Conservation (phyloP, 2,113 vertebrate species). For the Parus major region DNA sequence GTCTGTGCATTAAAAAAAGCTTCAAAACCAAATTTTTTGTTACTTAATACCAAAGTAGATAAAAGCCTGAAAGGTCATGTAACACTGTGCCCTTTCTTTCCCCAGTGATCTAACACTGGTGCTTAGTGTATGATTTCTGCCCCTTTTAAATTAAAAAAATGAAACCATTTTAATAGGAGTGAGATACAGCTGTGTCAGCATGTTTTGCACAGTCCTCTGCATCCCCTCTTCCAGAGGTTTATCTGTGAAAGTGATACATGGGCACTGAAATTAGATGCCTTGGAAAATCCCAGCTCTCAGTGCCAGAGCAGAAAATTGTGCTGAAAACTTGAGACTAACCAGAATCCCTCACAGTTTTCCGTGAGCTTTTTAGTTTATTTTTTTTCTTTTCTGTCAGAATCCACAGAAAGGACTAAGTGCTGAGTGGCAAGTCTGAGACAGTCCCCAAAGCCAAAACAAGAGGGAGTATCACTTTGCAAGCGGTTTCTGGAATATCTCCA, state of each 20-base stretch:
- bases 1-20: background rate
- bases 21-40: background rate
- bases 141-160: background rate
- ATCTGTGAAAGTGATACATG: background rate
- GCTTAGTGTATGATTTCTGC: background rate
- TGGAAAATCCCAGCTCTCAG: background rate
- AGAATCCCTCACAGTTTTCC: background rate
- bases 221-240: background rate
- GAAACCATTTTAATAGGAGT: background rate
- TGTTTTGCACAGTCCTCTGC: background rate
- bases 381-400: background rate
- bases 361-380: background rate
- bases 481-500: background rate
- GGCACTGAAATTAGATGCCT: background rate
- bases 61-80: background rate
- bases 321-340: background rate
- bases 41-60: background rate
- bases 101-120: background rate
- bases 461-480: background rate
- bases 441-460: background rate
- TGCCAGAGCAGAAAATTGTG: background rate
- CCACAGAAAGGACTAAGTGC: background rate
- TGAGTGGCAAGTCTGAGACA: background rate
- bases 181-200: background rate
- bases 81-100: background rate